Base-by-base conservation (phyloP, 2,888 invertebrate genomes). In the Mythimna albipuncta region DNA sequence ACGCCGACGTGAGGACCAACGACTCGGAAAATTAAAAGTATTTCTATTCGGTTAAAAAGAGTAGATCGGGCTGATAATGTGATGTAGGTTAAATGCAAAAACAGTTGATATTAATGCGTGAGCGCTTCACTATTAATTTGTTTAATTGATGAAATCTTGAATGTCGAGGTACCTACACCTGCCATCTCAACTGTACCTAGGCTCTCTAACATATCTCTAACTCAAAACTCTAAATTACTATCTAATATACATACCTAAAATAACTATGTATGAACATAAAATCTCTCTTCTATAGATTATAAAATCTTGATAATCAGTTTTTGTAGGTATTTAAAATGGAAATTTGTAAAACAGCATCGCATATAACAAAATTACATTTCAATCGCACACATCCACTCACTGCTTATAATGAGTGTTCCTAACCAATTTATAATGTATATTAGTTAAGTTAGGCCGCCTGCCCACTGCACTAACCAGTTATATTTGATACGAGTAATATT, bases 1-100 rank as follows among this genome's bases (percentile, higher is more conserved):
- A 75, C 69, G 78, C 69, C n/a, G 55, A 47, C 65, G 52, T 69
- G 63, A 69, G 26, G 44, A 55, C 69, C 59, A 66, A 64, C 63
- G 10, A 63, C 38, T 55, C 50, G 64, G 74, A 73, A 77, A 67
- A 79, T 64, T 72, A 54, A 16, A 41, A 64, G 55, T 55, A 57
- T 77, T 77, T 75, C 11, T 32, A 19, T 52, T 9, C n/a, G 10
- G n/a, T 21, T 62, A 11, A 50, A 35, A 65, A 35, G 7, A 62
- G 57, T 76, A 50, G 62, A 57, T 77, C 32, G 32, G 1, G 10
- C 5, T 26, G 77, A 58, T 63, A 41, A 57, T 26, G 26, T n/a
- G 35, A 38, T 44, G 61, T 69, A 41, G 21, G 19, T 41, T 76
- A 61, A 32, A 64, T 47, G 55, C 19, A 21, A 68, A 35, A 57